Conservation (phyloP, 2,797 vertebrate species). For the Nasua narica region DNA sequence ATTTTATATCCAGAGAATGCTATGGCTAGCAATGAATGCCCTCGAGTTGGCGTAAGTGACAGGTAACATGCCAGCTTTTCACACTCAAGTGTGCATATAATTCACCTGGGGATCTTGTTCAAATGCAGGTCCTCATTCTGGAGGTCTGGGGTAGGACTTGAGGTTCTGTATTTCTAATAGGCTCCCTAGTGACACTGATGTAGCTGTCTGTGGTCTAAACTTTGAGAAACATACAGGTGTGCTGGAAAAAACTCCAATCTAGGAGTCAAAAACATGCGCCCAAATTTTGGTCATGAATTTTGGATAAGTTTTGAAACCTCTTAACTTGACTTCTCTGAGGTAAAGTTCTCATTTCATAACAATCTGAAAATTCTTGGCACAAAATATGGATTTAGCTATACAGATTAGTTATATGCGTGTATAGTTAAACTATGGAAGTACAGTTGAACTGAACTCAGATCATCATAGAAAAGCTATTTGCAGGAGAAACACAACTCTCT, state of each 20-base stretch:
- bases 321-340: neutral
- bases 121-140: neutral
- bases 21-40: neutral
- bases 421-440: neutral
- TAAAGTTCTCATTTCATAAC: neutral
- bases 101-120: neutral
- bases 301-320: neutral
- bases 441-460: neutral
- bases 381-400: neutral
- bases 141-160: neutral
- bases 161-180: neutral
- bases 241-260: neutral
- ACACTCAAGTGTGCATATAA: neutral
- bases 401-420: neutral
- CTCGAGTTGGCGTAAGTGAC: neutral
- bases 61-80: neutral
- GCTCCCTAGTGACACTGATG: neutral
- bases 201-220: neutral
- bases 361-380: neutral
- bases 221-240: neutral
- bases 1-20: neutral
- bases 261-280: neutral
- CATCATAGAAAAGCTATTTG: neutral
- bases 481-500: neutral
- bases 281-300: neutral